phyloP scores from a whole-genome alignment of 2,113 vertebrate species.

The Phainopepla nitens region DNA sequence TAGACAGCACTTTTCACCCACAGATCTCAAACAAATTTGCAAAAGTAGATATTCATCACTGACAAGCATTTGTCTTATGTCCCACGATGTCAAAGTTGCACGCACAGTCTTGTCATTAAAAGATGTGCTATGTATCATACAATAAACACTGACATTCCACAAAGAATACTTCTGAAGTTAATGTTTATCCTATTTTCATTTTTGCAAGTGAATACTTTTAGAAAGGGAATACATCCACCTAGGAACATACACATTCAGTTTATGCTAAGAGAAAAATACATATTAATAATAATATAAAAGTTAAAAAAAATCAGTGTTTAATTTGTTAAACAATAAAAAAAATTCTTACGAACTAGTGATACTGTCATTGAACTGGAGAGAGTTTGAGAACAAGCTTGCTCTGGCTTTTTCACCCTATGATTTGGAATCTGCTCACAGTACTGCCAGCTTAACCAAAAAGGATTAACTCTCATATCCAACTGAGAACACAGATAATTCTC shows the following conservation, averaged over 20 bases:
- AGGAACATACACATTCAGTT: neutral
- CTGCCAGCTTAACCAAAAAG: conserved; percentile 99
- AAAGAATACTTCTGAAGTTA: neutral
- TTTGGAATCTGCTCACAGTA: conserved; percentile 98
- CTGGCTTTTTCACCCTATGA: conserved; percentile 86
- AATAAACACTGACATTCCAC: neutral
- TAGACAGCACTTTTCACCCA: neutral
- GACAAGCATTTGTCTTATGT: neutral
- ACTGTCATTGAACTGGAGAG: conserved; percentile 79
- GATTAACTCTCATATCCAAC: conserved; percentile 99
- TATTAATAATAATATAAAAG: neutral
- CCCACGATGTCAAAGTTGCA: neutral
- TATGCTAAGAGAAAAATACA: neutral
- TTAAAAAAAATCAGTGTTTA: neutral
- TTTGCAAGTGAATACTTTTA: neutral
- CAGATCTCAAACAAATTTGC: conserved; percentile 1
- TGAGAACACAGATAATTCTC: conserved; percentile 99
- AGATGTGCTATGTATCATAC: neutral
- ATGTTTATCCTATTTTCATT: neutral
- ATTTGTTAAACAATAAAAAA: conserved; percentile 67
- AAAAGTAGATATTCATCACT: neutral
- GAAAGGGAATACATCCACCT: neutral
- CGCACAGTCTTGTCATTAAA: neutral
- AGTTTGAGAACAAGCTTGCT: conserved; percentile 84
- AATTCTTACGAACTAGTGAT: conserved; percentile 74